Conservation (phyloP, 2,113 vertebrate species). For the Mus spicilegus region DNA sequence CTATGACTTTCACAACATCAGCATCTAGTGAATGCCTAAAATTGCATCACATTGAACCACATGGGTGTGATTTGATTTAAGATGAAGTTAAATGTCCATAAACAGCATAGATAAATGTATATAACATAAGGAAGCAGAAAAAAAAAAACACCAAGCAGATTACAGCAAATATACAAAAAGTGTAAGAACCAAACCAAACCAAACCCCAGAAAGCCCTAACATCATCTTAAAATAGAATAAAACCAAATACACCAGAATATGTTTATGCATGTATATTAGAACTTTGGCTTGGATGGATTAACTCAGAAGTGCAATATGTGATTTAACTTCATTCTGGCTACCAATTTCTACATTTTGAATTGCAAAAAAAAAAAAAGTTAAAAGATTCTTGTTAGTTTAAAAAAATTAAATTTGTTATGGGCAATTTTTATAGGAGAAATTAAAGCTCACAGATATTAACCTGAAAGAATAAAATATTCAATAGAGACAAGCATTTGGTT, state of each 20-base stretch:
- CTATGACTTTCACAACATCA: background rate
- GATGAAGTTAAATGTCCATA: background rate
- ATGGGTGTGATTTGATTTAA: background rate
- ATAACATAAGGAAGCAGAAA: background rate
- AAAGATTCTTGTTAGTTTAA: background rate
- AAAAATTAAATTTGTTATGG: constrained; percentile 15
- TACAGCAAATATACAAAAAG: background rate
- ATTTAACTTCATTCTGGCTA: background rate
- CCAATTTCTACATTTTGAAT: background rate
- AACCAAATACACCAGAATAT: background rate
- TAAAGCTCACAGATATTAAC: constrained; percentile 41
- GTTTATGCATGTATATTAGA: background rate
- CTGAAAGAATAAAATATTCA: background rate
- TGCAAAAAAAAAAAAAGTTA: background rate
- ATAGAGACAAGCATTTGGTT: constrained; percentile 30
- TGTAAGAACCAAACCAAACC: background rate
- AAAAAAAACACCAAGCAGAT: background rate
- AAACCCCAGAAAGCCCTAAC: background rate
- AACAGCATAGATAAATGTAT: background rate
- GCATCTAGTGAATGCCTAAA: constrained; percentile 9
- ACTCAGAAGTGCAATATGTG: background rate
- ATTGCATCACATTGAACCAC: background rate
- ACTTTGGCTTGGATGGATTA: background rate
- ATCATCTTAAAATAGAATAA: background rate
- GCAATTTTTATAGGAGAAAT: background rate